A percentile compares a stretch with the other conserved stretches of the same genome.
phyloP scores from a whole-genome alignment of 2,888 invertebrate genomes.

The Thymelicus acteon region DNA sequence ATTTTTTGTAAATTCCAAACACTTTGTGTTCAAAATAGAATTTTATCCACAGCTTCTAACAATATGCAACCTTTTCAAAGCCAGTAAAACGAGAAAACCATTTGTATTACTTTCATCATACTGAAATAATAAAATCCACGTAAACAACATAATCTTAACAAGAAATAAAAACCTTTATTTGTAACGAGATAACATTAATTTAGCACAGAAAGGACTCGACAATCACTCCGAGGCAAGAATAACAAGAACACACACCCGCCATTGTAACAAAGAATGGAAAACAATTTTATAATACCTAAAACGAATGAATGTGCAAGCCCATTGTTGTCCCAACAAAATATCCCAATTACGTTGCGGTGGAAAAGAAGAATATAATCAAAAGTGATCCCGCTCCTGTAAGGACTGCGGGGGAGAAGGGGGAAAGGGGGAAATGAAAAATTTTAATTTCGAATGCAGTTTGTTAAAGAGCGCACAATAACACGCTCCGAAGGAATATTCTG shows the following conservation, averaged over 20 bases:
- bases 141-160: too few species aligned
- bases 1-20: too few species aligned
- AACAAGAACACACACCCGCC: constrained; percentile 46
- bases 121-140: too few species aligned
- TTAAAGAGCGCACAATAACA: constrained; percentile 80
- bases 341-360: constrained; percentile 81
- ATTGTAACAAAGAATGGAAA: constrained; percentile 56
- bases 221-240: constrained; percentile 48
- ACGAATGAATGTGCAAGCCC: constrained; percentile 76
- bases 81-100: too few species aligned
- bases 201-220: constrained; percentile 46
- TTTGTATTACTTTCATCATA: too few species aligned
- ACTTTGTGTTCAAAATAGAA: too few species aligned
- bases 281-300: constrained; percentile 72
- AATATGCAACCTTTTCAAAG: too few species aligned
- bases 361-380: constrained; percentile 78
- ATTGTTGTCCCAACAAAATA: constrained; percentile 79
- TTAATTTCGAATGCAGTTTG: constrained; percentile 85
- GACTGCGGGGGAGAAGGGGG: constrained; percentile 52
- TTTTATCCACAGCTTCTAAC: too few species aligned
- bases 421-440: constrained; percentile 72
- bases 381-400: constrained; percentile 68
- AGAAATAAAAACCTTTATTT: background rate
- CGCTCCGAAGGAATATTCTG: constrained; percentile 66
- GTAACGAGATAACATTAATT: constrained; percentile 35